These are phyloP conservation scores for Laterallus jamaicensis DNA, from an alignment of 2,113 vertebrate species.

Conservation along the genomic window DNA sequence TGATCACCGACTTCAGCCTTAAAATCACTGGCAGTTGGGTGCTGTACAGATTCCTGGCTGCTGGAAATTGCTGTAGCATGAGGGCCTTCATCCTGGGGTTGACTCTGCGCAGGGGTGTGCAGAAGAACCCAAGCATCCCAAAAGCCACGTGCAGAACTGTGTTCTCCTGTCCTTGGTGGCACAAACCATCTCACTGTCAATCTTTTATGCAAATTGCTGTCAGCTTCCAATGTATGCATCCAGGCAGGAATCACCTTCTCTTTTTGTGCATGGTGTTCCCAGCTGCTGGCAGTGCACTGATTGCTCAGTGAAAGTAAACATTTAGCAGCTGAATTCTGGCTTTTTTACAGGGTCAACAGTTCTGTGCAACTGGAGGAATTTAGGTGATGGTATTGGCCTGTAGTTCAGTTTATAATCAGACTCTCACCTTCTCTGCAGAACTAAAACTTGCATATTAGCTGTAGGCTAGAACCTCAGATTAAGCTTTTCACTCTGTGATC, in stretches of 20 bases:
- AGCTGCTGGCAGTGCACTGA: not conserved
- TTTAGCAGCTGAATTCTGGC: not conserved
- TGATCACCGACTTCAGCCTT: not conserved
- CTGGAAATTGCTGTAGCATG: not conserved
- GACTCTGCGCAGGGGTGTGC: accelerated
- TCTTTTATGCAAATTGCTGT: not conserved
- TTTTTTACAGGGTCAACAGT: not conserved
- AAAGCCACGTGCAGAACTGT: not conserved
- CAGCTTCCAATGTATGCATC: not conserved
- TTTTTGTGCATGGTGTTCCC: not conserved
- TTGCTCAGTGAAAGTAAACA: not conserved
- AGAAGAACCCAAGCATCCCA: not conserved
- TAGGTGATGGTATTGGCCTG: not conserved
- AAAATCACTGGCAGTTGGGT: not conserved
- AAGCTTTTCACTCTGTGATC: not conserved
- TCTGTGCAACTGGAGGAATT: not conserved
- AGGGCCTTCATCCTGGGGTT: not conserved
- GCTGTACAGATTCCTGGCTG: not conserved
- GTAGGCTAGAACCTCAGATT: not conserved
- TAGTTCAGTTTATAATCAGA: not conserved
- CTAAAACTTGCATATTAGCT: not conserved
- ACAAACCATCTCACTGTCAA: not conserved
- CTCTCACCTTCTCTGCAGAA: not conserved
- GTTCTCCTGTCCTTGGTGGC: not conserved
- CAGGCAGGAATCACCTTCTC: not conserved